phyloP scores from a whole-genome alignment of 1,140 invertebrate species.

The Cotesia glomerata region DNA sequence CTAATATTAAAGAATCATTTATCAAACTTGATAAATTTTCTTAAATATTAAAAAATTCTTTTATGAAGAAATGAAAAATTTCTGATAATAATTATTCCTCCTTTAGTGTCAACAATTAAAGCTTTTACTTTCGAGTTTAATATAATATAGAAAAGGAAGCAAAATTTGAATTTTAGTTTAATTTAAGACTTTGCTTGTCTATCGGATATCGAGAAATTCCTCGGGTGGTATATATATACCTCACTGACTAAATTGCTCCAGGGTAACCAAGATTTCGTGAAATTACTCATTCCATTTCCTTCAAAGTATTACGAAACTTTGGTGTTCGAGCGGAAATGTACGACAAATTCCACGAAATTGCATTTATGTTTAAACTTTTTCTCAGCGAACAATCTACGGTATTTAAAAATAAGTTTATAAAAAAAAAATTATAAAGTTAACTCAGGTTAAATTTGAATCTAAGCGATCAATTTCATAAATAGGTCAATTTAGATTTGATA shows the following conservation, averaged over 20 bases:
- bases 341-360: neutral
- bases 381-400: neutral
- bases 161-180: constrained; percentile 6
- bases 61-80: too few species aligned
- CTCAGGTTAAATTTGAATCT: neutral
- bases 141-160: too few species aligned
- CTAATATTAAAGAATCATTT: too few species aligned
- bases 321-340: neutral
- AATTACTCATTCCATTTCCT: constrained; percentile 19
- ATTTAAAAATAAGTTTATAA: neutral
- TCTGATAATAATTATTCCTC: too few species aligned
- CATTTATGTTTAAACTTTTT: neutral
- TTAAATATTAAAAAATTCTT: too few species aligned
- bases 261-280: constrained; percentile 11
- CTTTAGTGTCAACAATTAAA: too few species aligned
- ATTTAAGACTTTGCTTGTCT: neutral
- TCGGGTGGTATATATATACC: constrained; percentile 4
- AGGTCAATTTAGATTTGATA: neutral
- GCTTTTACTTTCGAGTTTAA: too few species aligned
- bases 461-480: neutral
- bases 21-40: too few species aligned
- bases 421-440: neutral
- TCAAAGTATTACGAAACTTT: neutral
- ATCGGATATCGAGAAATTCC: constrained; percentile 18
- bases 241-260: neutral